Evolutionary conservation across 2,888 invertebrate genomes (phyloP), one percentile per base, ranked within the genome.

Genomic region (Cerceris rybyensis): DNA sequence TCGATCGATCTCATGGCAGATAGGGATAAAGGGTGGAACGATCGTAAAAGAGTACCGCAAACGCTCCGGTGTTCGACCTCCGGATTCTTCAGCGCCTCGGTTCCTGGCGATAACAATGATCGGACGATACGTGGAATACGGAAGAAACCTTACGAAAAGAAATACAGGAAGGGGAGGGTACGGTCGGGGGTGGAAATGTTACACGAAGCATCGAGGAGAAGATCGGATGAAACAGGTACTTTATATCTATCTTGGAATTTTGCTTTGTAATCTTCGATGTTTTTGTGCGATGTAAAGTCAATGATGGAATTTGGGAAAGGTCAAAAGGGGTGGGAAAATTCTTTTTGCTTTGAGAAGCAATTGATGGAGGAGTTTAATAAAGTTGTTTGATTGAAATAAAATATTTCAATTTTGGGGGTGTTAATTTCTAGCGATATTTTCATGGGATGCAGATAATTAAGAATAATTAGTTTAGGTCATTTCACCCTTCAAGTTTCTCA

Each of bases 1-100:
- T 81, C 84, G 83, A 87, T 88, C 87, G 81, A 84, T 84, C 70
- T 59, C 68, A 17, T 52, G 63, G 46, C 69, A 59, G 71, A 75
- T 76, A 76, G 74, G 72, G 64, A 75, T 81, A 74, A 75, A 72
- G 74, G 77, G 63, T 54, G 70, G 70, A 54, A 59, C 52, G 70
- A 64, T 69, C 63, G 77, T 64, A 68, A 82, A 68, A 67, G 77
- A 77, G 74, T 73, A 72, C 78, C 71, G 72, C 71, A 66, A 72
- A 72, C 69, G 75, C 67, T 58, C 54, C 70, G 66, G 59, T 57
- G 64, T 57, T 66, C 66, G 60, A 61, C 54, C 70, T 69, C 58
- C 52, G 57, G 72, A 78, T 80, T 78, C 69, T 69, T 68, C 66
- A 49, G 64, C 68, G 49, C 68, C 68, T 58, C 41, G 42, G 50